Percentiles rank a stretch among this genome's conserved stretches.
phyloP scores from a whole-genome alignment of 2,113 vertebrate species.

The Athene noctua region DNA sequence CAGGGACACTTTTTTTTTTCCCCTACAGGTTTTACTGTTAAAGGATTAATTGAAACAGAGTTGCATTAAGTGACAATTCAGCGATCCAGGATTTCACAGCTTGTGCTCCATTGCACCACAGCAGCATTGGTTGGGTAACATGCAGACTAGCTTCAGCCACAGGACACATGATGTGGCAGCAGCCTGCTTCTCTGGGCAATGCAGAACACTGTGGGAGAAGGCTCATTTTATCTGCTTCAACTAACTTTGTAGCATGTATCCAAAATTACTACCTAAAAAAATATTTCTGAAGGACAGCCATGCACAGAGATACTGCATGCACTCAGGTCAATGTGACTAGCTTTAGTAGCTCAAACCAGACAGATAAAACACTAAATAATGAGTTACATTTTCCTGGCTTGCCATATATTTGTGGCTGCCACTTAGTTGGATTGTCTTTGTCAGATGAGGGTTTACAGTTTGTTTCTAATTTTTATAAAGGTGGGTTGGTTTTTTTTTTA shows the following conservation, averaged over 20 bases:
- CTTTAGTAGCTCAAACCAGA: neutral
- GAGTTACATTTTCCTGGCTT: too few species aligned
- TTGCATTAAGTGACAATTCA: neutral
- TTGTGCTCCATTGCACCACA: neutral
- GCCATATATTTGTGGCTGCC: too few species aligned
- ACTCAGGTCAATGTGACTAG: neutral
- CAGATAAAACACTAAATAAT: neutral
- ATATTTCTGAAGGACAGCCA: neutral
- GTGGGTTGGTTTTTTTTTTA: neutral
- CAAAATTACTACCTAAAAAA: neutral
- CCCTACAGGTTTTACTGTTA: neutral
- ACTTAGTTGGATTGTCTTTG: too few species aligned
- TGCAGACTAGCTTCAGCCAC: neutral
- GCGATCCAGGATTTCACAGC: neutral
- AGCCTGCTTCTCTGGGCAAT: neutral
- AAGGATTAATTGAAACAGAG: neutral
- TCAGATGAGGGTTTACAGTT: neutral
- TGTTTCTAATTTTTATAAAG: neutral
- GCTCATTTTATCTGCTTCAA: neutral
- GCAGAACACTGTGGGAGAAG: neutral
- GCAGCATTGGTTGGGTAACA: fast-evolving
- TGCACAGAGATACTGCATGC: neutral
- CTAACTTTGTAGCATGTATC: neutral
- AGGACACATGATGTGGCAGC: neutral
- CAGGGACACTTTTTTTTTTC: neutral